These are phyloP conservation scores for Nineta flava DNA, from an alignment of 2,888 invertebrate species.

Conservation along the genomic window DNA sequence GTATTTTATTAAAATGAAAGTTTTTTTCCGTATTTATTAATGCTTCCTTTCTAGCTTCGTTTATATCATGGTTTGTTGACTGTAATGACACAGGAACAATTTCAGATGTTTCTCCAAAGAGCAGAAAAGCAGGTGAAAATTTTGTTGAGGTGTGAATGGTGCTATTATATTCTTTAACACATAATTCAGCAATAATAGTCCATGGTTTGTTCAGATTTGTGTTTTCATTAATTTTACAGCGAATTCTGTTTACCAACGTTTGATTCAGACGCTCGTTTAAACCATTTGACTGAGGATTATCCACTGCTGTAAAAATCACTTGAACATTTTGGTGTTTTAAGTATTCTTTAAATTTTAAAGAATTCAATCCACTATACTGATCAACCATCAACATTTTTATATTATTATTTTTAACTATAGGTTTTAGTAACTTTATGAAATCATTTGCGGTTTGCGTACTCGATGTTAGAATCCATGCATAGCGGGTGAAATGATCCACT, in stretches of 20 bases:
- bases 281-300: neutral
- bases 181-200: neutral
- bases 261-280: neutral
- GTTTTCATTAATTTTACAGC: neutral
- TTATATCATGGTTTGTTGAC: neutral
- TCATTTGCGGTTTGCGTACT: no score
- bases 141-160: neutral
- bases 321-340: neutral
- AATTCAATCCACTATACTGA: no score
- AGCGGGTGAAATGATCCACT: neutral
- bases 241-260: neutral
- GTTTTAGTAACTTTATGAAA: no score
- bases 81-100: neutral
- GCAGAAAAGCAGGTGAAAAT: neutral
- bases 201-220: neutral
- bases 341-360: neutral
- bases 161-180: neutral
- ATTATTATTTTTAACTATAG: no score
- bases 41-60: neutral
- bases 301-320: neutral
- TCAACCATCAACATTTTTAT: no score
- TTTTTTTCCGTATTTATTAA: neutral
- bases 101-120: neutral
- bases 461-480: neutral
- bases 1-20: constrained; percentile 10